These are phyloP conservation scores for Alosa alosa DNA, from an alignment of 2,113 vertebrate genomes.

Conservation along the genomic window DNA sequence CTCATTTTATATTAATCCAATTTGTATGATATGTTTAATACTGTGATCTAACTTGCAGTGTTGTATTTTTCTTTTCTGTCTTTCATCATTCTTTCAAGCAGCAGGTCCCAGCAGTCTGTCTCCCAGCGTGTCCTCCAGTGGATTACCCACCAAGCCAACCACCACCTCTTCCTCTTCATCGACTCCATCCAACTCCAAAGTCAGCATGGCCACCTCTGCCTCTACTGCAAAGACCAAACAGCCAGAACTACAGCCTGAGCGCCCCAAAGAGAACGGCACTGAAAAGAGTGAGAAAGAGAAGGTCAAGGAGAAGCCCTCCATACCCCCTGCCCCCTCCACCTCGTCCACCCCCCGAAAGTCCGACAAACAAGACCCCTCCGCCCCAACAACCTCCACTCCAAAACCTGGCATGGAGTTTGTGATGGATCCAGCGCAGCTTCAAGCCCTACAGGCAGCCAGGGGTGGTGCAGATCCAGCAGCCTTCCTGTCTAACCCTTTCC, in stretches of 20 bases:
- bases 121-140: slow-evolving; percentile 77
- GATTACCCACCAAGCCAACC: slow-evolving; percentile 81
- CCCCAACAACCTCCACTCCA: slow-evolving; percentile 67
- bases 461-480: slow-evolving; percentile 77
- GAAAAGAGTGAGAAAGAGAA: slow-evolving; percentile 79
- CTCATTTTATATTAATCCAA: background rate
- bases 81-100: slow-evolving; percentile 35
- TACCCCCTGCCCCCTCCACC: slow-evolving; percentile 60
- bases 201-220: slow-evolving; percentile 58
- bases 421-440: slow-evolving; percentile 79
- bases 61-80: slow-evolving; percentile 5
- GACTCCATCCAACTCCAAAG: slow-evolving; percentile 63
- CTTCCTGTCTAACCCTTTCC: slow-evolving; percentile 81
- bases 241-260: slow-evolving; percentile 36
- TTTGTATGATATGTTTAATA: background rate
- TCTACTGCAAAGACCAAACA: slow-evolving; percentile 41
- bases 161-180: slow-evolving; percentile 66
- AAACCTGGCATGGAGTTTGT: slow-evolving; percentile 78
- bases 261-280: slow-evolving; percentile 56
- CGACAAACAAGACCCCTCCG: slow-evolving; percentile 76
- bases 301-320: slow-evolving; percentile 72
- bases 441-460: slow-evolving; percentile 82
- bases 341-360: slow-evolving; percentile 62
- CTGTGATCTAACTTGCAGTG: slow-evolving; percentile 1
- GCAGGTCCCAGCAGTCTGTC: slow-evolving; percentile 81